These are phyloP conservation scores for Struthidea cinerea DNA, from an alignment of 2,113 vertebrate genomes.

Conservation along the genomic window DNA sequence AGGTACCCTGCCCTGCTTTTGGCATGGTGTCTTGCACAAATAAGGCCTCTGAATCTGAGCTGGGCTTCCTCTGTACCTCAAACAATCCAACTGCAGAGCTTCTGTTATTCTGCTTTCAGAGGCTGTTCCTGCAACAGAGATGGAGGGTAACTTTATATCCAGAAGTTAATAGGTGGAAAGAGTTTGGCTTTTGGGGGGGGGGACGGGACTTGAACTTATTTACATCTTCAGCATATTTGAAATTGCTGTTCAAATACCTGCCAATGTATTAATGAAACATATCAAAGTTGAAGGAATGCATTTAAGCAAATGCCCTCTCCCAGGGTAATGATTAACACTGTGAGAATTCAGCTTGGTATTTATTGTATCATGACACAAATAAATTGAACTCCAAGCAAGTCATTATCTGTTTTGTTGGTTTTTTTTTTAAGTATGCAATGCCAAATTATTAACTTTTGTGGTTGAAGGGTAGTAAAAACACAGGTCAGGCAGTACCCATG, in stretches of 20 bases:
- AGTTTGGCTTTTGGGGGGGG: not conserved
- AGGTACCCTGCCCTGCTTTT: not conserved
- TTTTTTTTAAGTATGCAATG: not conserved
- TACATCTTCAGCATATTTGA: not conserved
- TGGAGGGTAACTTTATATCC: not conserved
- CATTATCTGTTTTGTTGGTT: not conserved
- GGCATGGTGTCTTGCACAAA: not conserved
- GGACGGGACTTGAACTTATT: not conserved
- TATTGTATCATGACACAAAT: slow-evolving; percentile 2
- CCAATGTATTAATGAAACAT: not conserved
- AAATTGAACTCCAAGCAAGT: slow-evolving; percentile 19
- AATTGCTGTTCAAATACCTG: not conserved
- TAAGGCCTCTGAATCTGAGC: not conserved
- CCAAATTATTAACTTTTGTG: slow-evolving; percentile 35
- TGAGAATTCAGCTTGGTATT: slow-evolving; percentile 2
- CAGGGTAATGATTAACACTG: slow-evolving; percentile 16
- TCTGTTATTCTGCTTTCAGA: not conserved
- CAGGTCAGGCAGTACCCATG: accelerated
- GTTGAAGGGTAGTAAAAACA: not conserved
- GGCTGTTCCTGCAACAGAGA: not conserved
- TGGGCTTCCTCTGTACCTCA: not conserved
- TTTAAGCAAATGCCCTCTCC: not conserved
- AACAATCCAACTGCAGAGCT: not conserved
- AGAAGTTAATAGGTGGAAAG: not conserved
- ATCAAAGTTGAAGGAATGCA: not conserved